phyloP scores from a whole-genome alignment of 2,888 invertebrate species.

The Iphiclides podalirius region DNA sequence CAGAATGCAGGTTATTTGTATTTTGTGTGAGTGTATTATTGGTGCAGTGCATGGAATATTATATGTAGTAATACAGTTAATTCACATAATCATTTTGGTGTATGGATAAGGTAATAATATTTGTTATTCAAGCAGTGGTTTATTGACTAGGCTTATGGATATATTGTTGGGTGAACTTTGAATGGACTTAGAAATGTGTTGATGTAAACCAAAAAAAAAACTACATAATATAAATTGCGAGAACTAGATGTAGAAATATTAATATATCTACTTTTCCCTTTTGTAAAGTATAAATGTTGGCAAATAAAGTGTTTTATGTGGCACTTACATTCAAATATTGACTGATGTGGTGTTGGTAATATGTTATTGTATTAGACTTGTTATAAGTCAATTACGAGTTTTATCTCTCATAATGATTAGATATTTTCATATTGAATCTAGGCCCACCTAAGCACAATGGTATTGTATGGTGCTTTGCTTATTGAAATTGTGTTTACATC shows the following conservation, averaged over 20 bases:
- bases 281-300: conserved; percentile 31
- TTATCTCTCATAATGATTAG: conserved; percentile 25
- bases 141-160: conserved; percentile 19
- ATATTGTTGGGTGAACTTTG: conserved; percentile 15
- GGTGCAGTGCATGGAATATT: conserved; percentile 45
- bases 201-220: conserved; percentile 22
- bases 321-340: conserved; percentile 30
- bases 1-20: conserved; percentile 27
- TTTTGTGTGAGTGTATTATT: conserved; percentile 31
- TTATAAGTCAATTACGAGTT: conserved; percentile 30
- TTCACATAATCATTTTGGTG: conserved; percentile 39
- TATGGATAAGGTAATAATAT: conserved; percentile 36
- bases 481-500: conserved; percentile 45
- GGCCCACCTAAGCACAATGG: conserved; percentile 57
- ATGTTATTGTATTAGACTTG: conserved; percentile 31
- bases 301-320: conserved; percentile 34
- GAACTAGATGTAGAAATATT: conserved; percentile 38
- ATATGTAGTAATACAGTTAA: conserved; percentile 28
- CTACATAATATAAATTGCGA: conserved; percentile 27
- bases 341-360: conserved; percentile 24
- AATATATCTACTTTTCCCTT: conserved; percentile 34
- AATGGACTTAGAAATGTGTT: conserved; percentile 15
- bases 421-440: conserved; percentile 28
- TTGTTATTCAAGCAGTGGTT: conserved; percentile 19
- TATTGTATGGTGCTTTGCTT: conserved; percentile 62